A percentile compares a stretch with the other conserved stretches of the same genome.
Evolutionary conservation across 2,888 invertebrate species (phyloP).

Genomic region (Ormyrus rosae): DNA sequence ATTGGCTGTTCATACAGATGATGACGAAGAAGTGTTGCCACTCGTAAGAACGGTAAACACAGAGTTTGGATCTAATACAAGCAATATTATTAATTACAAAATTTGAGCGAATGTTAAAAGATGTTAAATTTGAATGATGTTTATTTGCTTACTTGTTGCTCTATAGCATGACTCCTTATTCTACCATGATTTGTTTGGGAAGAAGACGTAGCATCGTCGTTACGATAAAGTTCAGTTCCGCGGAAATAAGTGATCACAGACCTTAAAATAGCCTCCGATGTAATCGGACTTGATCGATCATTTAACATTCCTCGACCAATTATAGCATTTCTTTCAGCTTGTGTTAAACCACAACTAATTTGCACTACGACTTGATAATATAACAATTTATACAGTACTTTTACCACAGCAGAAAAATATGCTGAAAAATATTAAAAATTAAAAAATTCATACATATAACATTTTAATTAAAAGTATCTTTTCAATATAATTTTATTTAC

Average conservation of each 20-base stretch:
- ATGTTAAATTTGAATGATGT: neutral
- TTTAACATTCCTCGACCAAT: constrained; percentile 65
- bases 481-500: constrained; percentile 76
- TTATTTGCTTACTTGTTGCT: constrained; percentile 51
- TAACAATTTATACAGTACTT: constrained; percentile 90
- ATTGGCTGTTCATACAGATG: constrained; percentile 89
- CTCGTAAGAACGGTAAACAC: constrained; percentile 89
- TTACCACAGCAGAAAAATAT: constrained; percentile 91
- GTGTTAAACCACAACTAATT: constrained; percentile 83
- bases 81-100: constrained; percentile 3
- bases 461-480: neutral
- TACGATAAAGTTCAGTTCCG: constrained; percentile 66
- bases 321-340: constrained; percentile 78
- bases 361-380: constrained; percentile 93
- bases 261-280: constrained; percentile 66
- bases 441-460: neutral
- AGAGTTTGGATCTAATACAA: constrained; percentile 83
- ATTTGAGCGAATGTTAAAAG: too few relatives aligned
- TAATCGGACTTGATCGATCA: constrained; percentile 59
- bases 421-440: constrained; percentile 78
- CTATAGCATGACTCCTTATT: constrained; percentile 55
- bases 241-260: constrained; percentile 68
- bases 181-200: constrained; percentile 47
- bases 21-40: constrained; percentile 88
- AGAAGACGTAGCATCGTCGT: constrained; percentile 54